Evolutionary conservation across 2,113 vertebrate genomes (phyloP).

Genomic region (Larimichthys polyactis): DNA sequence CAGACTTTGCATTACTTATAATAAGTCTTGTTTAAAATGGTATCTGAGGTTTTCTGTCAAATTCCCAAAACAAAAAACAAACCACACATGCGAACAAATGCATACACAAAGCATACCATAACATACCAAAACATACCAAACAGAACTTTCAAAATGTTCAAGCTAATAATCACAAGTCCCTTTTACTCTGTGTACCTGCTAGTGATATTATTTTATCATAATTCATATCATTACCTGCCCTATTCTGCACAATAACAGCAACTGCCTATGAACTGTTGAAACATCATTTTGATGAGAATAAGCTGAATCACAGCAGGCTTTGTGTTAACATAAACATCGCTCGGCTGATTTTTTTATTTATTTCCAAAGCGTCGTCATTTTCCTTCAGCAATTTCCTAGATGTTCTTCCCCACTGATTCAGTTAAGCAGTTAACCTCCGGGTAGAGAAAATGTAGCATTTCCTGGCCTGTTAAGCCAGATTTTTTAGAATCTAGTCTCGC

Average conservation of each 20-base stretch:
- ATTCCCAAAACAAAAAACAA: not conserved
- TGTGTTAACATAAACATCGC: conserved; percentile 56
- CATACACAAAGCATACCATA: not conserved
- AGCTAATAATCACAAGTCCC: too few species aligned
- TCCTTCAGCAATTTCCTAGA: conserved; percentile 30
- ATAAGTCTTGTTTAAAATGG: too few species aligned
- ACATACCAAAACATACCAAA: not conserved
- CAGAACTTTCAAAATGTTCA: not conserved
- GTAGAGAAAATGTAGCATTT: conserved; percentile 50
- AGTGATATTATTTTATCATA: not conserved
- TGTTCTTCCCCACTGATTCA: conserved; percentile 26
- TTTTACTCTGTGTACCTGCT: not conserved
- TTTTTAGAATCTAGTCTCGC: conserved; percentile 23
- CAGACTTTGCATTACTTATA: too few species aligned
- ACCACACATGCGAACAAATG: not conserved
- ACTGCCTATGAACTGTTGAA: not conserved
- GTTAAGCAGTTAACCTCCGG: conserved; percentile 39
- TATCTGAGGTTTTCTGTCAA: not conserved
- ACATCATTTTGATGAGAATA: conserved; percentile 86
- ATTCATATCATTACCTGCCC: not conserved
- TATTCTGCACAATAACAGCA: not conserved
- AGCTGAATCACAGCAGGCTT: conserved; percentile 75
- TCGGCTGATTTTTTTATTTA: not conserved
- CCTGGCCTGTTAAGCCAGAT: conserved; percentile 21
- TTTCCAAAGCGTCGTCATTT: conserved; percentile 43